phyloP scores from a whole-genome alignment of 1,140 invertebrate genomes.

The Drosophila asahinai region DNA sequence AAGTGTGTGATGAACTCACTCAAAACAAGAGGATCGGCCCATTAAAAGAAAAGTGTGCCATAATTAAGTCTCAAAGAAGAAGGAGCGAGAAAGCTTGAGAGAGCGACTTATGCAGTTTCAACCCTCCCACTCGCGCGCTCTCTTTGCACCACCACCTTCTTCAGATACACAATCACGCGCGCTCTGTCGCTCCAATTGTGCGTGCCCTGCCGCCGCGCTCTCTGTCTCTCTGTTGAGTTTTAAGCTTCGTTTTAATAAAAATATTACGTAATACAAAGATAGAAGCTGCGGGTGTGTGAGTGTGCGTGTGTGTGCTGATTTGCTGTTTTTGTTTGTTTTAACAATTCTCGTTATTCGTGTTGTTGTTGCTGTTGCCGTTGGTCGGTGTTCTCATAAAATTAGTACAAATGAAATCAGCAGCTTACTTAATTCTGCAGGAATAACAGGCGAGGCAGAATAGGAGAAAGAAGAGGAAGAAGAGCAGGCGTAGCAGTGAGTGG shows the following conservation, averaged over 20 bases:
- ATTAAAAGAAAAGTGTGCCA: slow-evolving; percentile 27
- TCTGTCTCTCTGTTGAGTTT: slow-evolving; percentile 53
- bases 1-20: slow-evolving; percentile 45
- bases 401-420: slow-evolving; percentile 58
- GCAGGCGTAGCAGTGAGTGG: neutral
- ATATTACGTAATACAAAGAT: slow-evolving; percentile 82
- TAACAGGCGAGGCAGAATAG: neutral
- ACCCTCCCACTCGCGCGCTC: slow-evolving; percentile 25
- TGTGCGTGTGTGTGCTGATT: slow-evolving; percentile 44
- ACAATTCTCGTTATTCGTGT: slow-evolving; percentile 37
- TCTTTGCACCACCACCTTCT: slow-evolving; percentile 28
- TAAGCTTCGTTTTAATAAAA: slow-evolving; percentile 81
- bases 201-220: slow-evolving; percentile 27
- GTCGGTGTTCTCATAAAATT: slow-evolving; percentile 45
- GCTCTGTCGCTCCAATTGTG: slow-evolving; percentile 42
- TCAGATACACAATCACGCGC: slow-evolving; percentile 34
- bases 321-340: slow-evolving; percentile 58
- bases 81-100: slow-evolving; percentile 12
- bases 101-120: slow-evolving; percentile 41
- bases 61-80: slow-evolving; percentile 32
- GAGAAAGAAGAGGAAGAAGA: neutral
- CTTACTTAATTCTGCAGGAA: slow-evolving; percentile 19
- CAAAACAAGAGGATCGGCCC: slow-evolving; percentile 47
- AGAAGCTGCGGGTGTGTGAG: slow-evolving; percentile 47
- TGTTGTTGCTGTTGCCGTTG: slow-evolving; percentile 11